Conservation (phyloP, 2,113 vertebrate species). For the Anser cygnoides region DNA sequence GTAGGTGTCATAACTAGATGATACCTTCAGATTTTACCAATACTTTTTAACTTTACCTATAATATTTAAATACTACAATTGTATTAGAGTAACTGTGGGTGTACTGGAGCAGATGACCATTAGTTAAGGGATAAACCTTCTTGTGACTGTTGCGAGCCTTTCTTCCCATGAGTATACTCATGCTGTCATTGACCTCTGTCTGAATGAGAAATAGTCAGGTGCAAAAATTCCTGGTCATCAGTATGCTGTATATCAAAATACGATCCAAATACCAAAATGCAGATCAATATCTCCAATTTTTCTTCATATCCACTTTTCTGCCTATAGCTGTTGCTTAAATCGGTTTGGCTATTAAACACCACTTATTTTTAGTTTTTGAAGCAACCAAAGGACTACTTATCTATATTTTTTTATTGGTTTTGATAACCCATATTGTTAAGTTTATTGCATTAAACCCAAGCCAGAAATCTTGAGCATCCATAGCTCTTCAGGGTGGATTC, state of each 20-base stretch:
- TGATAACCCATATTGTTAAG: neutral
- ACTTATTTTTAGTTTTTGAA: neutral
- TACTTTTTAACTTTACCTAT: neutral
- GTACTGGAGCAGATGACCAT: neutral
- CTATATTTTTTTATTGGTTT: neutral
- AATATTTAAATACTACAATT: neutral
- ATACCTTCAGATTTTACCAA: neutral
- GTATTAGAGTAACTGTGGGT: neutral
- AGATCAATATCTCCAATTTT: neutral
- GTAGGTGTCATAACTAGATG: neutral
- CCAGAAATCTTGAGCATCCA: neutral
- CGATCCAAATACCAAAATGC: neutral
- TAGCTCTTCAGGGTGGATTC: neutral
- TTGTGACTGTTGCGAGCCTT: neutral
- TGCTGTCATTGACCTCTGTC: neutral
- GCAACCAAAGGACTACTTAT: neutral
- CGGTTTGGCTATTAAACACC: neutral
- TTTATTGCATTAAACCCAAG: neutral
- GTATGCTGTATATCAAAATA: neutral
- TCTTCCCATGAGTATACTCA: neutral
- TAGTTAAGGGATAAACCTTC: neutral
- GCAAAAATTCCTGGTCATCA: neutral
- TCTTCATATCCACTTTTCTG: neutral
- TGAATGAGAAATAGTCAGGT: neutral
- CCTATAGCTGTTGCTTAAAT: neutral